These are phyloP conservation scores for Hemistola chrysoprasaria DNA, from an alignment of 2,888 invertebrate species.

Conservation along the genomic window DNA sequence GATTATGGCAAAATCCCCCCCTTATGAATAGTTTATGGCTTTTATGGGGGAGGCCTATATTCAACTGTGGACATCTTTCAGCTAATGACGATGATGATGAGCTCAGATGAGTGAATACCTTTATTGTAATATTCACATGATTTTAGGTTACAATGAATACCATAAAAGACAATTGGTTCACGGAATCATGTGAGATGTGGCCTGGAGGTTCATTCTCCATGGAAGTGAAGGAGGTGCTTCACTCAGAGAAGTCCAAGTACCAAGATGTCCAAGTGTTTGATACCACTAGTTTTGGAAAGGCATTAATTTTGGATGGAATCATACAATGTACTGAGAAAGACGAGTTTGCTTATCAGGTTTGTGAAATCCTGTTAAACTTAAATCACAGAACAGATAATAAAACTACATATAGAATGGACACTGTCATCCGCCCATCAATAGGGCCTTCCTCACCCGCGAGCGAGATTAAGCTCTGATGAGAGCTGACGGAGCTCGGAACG, in stretches of 20 bases:
- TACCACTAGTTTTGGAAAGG: conserved; percentile 91
- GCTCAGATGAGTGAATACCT: too few relatives aligned
- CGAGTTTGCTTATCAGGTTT: conserved; percentile 96
- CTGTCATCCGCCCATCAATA: too few relatives aligned
- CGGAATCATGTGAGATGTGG: conserved; percentile 95
- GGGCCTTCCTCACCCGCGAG: too few relatives aligned
- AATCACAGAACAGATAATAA: background rate
- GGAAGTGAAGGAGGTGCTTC: conserved; percentile 90
- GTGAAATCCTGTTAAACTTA: background rate
- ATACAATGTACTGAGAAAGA: conserved; percentile 98
- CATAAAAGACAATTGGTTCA: conserved; percentile 94
- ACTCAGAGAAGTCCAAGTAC: conserved; percentile 89
- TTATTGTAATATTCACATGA: too few relatives aligned
- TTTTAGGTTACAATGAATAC: conserved; percentile 82
- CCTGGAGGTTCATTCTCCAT: conserved; percentile 94
- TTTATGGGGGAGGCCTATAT: too few relatives aligned
- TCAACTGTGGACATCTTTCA: too few relatives aligned
- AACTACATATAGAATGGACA: too few relatives aligned
- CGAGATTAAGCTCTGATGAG: too few relatives aligned
- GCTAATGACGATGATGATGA: too few relatives aligned
- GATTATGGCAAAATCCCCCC: too few relatives aligned
- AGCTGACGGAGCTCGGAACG: too few relatives aligned
- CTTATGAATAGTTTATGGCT: too few relatives aligned
- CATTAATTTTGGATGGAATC: conserved; percentile 95
- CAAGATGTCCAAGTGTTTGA: conserved; percentile 93